Percentiles rank a stretch among this genome's conserved stretches.
Conservation (phyloP, 1,140 invertebrate genomes). For the Drosophila athabasca region DNA sequence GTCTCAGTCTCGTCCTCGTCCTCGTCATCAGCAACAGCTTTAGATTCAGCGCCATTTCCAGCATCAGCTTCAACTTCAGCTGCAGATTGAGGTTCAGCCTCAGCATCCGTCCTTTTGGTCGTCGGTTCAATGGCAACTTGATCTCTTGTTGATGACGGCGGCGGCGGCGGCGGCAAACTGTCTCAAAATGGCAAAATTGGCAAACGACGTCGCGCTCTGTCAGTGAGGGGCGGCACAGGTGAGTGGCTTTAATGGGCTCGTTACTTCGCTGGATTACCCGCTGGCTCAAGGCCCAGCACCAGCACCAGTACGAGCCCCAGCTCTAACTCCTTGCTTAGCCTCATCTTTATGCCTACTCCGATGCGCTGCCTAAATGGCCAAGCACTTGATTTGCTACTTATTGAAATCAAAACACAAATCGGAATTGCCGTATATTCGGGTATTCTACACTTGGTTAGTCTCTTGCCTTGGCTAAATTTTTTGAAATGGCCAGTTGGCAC, state of each 20-base stretch:
- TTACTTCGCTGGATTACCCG: slow-evolving; percentile 50
- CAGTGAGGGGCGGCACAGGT: slow-evolving; percentile 50
- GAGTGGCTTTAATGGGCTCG: slow-evolving; percentile 77
- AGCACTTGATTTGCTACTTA: slow-evolving; percentile 78
- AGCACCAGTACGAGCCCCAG: background rate
- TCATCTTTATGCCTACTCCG: background rate
- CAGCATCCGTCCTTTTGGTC: too few relatives aligned
- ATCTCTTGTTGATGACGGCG: slow-evolving; percentile 75
- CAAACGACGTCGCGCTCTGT: slow-evolving; percentile 60
- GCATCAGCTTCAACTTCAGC: background rate
- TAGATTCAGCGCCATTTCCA: background rate
- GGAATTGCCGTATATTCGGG: slow-evolving; percentile 30
- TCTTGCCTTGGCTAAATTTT: background rate
- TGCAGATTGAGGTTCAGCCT: too few relatives aligned
- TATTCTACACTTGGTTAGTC: background rate
- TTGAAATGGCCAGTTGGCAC: background rate
- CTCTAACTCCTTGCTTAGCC: too few relatives aligned
- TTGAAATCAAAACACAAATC: slow-evolving; percentile 67
- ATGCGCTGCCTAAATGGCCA: slow-evolving; percentile 41
- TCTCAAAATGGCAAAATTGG: slow-evolving; percentile 62
- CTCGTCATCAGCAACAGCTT: too few relatives aligned
- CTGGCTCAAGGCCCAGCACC: background rate
- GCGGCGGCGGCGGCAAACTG: slow-evolving; percentile 74
- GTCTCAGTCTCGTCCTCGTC: too few relatives aligned
- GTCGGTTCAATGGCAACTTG: slow-evolving; percentile 73